phyloP scores from a whole-genome alignment of 2,113 vertebrate species.

The Lonchura striata region DNA sequence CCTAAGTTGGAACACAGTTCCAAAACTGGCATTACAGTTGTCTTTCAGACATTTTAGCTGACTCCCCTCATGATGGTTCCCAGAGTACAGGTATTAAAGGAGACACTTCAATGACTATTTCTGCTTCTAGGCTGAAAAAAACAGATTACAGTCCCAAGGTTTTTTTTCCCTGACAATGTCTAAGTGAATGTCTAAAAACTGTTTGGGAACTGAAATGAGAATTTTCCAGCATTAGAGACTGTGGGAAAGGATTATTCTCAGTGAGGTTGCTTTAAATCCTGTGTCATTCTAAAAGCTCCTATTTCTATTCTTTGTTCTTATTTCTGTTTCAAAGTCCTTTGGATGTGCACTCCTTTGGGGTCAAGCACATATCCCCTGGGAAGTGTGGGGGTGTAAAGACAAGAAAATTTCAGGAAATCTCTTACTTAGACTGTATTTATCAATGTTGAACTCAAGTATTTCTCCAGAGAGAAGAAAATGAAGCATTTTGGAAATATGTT shows the following conservation, averaged over 20 bases:
- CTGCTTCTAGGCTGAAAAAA: background rate
- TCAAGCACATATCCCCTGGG: conserved; percentile 43
- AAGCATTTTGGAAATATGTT: background rate
- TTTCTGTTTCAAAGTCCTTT: conserved; percentile 18
- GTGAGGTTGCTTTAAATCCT: conserved; percentile 6
- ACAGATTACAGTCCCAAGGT: background rate
- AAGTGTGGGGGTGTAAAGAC: conserved; percentile 49
- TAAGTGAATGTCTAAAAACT: background rate
- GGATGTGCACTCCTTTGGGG: background rate
- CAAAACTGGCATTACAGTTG: background rate
- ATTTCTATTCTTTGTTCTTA: background rate
- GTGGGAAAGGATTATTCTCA: conserved; percentile 52
- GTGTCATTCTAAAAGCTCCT: conserved; percentile 13
- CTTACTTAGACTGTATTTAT: conserved; percentile 29
- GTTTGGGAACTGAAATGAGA: conserved; percentile 5
- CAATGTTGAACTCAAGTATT: background rate
- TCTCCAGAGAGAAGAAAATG: conserved; percentile 37
- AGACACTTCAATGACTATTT: background rate
- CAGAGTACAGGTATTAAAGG: background rate
- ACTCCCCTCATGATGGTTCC: background rate
- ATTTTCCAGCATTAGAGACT: conserved; percentile 28
- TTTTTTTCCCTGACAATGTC: background rate
- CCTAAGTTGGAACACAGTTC: background rate
- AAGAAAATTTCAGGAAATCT: conserved; percentile 33
- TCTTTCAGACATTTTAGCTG: background rate